Conservation (phyloP, 2,797 vertebrate genomes). For the Eremophila alpestris region DNA sequence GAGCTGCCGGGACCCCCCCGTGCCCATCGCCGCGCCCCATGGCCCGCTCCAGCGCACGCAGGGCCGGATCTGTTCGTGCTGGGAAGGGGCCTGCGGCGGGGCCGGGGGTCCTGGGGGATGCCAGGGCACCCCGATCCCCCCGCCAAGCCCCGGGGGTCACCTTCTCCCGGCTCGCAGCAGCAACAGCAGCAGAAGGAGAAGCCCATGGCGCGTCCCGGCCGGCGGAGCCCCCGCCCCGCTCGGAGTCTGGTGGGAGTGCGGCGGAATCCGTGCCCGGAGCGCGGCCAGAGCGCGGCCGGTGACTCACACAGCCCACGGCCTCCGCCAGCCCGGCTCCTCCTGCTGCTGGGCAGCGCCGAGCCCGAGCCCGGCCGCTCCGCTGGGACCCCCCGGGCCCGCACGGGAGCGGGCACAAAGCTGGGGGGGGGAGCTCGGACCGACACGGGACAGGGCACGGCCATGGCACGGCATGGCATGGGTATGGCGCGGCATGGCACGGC, state of each 20-base stretch:
- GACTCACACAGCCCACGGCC: conserved; percentile 23
- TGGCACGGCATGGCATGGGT: no score
- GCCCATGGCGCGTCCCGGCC: background rate
- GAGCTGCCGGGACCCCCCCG: no score
- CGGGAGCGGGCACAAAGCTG: no score
- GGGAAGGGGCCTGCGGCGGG: background rate
- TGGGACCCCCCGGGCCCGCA: no score
- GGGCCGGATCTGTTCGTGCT: background rate
- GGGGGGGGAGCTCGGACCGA: no score
- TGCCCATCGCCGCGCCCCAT: background rate
- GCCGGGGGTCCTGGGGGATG: background rate
- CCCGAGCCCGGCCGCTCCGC: background rate
- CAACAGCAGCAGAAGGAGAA: background rate
- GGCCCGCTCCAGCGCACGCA: background rate
- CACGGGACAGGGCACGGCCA: no score
- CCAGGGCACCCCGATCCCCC: background rate
- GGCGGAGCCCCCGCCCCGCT: background rate
- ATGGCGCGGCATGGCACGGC: no score
- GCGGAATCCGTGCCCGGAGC: background rate
- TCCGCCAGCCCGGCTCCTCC: conserved; percentile 6
- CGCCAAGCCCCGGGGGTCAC: background rate
- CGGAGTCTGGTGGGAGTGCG: background rate
- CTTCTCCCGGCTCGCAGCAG: background rate
- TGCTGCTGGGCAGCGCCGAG: background rate
- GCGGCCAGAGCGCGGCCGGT: background rate